Evolutionary conservation across 2,797 vertebrate genomes (phyloP).

Genomic region (Tachyglossus aculeatus): DNA sequence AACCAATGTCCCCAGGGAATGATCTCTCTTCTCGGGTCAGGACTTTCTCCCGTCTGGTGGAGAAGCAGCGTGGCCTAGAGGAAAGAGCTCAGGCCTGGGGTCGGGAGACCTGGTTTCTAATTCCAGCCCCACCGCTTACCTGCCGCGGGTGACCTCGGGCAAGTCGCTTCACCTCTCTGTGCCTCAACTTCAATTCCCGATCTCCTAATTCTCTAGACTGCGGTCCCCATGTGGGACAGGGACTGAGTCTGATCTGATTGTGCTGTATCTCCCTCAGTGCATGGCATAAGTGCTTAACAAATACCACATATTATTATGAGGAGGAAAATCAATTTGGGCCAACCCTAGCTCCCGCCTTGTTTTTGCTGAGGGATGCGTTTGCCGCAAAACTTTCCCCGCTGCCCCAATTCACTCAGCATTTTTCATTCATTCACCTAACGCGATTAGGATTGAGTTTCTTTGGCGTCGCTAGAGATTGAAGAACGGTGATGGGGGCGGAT

Average conservation of each 20-base stretch:
- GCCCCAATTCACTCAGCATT: conserved; percentile 4
- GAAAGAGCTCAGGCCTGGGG: too few species aligned
- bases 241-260: too few species aligned
- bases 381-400: neutral
- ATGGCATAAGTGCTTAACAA: too few species aligned
- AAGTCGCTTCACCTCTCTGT: neutral
- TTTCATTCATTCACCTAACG: conserved; percentile 20
- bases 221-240: too few species aligned
- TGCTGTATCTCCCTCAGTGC: too few species aligned
- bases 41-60: neutral
- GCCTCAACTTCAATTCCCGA: too few species aligned
- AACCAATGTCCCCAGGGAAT: neutral
- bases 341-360: too few species aligned
- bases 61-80: neutral
- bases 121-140: too few species aligned
- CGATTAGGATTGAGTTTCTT: conserved; percentile 32
- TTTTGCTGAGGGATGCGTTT: neutral
- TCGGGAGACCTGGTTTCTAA: too few species aligned
- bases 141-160: neutral
- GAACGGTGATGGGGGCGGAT: conserved; percentile 6
- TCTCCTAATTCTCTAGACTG: too few species aligned
- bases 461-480: neutral
- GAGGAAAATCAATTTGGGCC: too few species aligned
- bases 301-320: too few species aligned
- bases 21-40: neutral